Percentiles rank a stretch among this genome's conserved stretches.
Conservation (phyloP, 2,797 vertebrate species). For the Sylvia borin region DNA sequence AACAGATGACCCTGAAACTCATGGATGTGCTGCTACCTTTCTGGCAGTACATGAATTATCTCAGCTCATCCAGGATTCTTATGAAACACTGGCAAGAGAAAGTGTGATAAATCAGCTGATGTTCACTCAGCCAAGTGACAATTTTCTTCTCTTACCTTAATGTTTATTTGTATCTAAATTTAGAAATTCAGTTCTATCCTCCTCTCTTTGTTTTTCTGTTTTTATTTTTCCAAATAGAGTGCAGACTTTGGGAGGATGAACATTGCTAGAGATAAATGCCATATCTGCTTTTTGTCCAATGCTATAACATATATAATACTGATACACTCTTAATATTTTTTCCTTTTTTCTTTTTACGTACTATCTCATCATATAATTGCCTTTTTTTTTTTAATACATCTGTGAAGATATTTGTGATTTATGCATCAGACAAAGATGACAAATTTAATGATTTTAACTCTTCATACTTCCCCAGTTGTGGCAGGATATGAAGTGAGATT, state of each 20-base stretch:
- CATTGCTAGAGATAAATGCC: background rate
- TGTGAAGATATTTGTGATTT: background rate
- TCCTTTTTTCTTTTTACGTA: background rate
- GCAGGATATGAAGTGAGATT: background rate
- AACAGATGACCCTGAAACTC: background rate
- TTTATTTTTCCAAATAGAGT: background rate
- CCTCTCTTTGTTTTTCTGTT: background rate
- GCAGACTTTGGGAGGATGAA: background rate
- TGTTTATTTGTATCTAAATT: background rate
- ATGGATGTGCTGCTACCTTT: background rate
- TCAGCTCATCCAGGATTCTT: background rate
- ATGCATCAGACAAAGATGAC: background rate
- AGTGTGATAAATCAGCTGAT: background rate
- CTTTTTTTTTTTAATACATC: background rate
- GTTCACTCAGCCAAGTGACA: background rate
- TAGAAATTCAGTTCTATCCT: background rate
- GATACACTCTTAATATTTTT: background rate
- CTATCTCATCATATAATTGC: rapidly evolving
- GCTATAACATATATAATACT: background rate
- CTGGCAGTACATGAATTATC: background rate
- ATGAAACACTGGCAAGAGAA: background rate
- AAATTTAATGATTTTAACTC: background rate
- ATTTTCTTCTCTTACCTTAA: background rate
- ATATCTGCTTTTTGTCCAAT: background rate
- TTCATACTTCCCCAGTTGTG: background rate